A percentile compares a stretch with the other conserved stretches of the same genome.
Conservation (phyloP, 2,797 vertebrate species). For the Anabas testudineus region DNA sequence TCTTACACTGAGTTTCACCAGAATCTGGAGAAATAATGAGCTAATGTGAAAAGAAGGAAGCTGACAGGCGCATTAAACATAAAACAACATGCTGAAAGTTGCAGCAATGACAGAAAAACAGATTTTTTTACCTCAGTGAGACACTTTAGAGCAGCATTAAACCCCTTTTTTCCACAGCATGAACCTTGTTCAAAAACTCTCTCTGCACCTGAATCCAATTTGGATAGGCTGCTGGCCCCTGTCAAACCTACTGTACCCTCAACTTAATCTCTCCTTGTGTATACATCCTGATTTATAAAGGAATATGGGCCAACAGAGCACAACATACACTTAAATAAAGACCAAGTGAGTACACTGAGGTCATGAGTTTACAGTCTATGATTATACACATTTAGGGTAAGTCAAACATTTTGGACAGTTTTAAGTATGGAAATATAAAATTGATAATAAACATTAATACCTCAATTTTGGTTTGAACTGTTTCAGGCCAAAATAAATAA, state of each 20-base stretch:
- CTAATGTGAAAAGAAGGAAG: constrained; percentile 16
- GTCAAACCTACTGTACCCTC: not conserved
- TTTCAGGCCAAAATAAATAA: not conserved
- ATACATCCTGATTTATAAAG: not conserved
- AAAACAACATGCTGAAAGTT: constrained; percentile 14
- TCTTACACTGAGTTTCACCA: constrained; percentile 53
- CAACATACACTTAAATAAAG: not conserved
- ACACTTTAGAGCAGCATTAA: not conserved
- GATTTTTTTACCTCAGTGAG: not conserved
- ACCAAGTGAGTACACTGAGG: not conserved
- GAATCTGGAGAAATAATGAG: constrained; percentile 55
- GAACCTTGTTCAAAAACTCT: not conserved
- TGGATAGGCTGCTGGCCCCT: not conserved
- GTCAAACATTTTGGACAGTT: no score
- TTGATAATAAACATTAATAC: no score
- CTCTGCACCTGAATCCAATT: not conserved
- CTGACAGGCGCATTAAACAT: constrained; percentile 21
- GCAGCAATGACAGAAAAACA: constrained; percentile 34
- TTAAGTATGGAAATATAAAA: no score
- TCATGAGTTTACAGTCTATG: not conserved
- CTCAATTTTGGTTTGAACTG: no score
- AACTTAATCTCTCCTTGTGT: not conserved
- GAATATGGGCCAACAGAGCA: not conserved
- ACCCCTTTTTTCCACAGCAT: constrained; percentile 2
- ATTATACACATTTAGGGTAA: not conserved